phyloP scores from a whole-genome alignment of 2,797 vertebrate genomes.

The Cetoscarus ocellatus region DNA sequence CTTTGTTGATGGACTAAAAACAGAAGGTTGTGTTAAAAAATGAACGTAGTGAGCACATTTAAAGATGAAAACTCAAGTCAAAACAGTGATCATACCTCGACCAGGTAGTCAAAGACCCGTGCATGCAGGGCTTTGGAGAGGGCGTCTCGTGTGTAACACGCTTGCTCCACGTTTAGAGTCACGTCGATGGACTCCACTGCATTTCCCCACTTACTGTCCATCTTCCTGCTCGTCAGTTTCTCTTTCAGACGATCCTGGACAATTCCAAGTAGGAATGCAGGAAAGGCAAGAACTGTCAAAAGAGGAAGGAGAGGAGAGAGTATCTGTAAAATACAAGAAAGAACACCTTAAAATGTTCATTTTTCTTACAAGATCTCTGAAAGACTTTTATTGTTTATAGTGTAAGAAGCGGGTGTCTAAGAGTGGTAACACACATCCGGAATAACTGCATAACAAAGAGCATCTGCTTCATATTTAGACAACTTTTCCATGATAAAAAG shows the following conservation, averaged over 20 bases:
- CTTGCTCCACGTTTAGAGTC: conserved; percentile 97
- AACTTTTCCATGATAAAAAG: too few species aligned
- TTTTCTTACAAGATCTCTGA: too few species aligned
- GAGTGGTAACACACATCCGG: too few species aligned
- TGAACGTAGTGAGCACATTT: neutral
- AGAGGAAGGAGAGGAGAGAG: neutral
- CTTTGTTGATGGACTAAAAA: conserved; percentile 96
- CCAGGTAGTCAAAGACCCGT: conserved; percentile 94
- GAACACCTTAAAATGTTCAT: too few species aligned
- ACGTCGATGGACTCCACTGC: conserved; percentile 96
- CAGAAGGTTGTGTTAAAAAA: conserved; percentile 27
- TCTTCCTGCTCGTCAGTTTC: conserved; percentile 97
- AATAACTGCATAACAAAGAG: too few species aligned
- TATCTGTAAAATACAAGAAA: too few species aligned
- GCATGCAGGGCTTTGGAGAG: conserved; percentile 96
- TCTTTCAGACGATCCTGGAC: conserved; percentile 94
- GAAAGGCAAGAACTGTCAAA: conserved; percentile 93
- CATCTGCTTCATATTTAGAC: too few species aligned
- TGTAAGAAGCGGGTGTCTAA: too few species aligned
- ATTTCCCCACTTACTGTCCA: conserved; percentile 99
- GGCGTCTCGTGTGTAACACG: conserved; percentile 95
- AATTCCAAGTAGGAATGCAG: conserved; percentile 95
- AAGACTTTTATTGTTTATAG: too few species aligned
- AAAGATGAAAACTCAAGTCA: neutral
- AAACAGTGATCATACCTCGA: conserved; percentile 88